A percentile compares a stretch with the other conserved stretches of the same genome.
Evolutionary conservation across 2,113 vertebrate genomes (phyloP).

Genomic region (Labeo rohita): DNA sequence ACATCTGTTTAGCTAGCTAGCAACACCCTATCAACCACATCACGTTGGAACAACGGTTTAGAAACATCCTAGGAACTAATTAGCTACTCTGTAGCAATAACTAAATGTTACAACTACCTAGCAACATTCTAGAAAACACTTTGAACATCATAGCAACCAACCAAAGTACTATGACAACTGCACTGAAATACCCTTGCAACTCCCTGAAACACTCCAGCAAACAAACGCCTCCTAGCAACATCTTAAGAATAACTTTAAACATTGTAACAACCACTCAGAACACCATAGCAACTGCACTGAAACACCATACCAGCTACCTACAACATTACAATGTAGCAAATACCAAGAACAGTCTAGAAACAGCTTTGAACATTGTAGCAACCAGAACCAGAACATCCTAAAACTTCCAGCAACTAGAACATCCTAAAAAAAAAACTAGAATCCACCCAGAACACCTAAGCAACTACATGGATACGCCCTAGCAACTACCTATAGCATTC

Average conservation of each 20-base stretch:
- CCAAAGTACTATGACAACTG: neutral
- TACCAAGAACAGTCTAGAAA: neutral
- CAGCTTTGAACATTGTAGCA: too few relatives aligned
- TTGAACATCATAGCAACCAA: neutral
- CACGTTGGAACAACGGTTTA: neutral
- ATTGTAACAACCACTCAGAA: too few relatives aligned
- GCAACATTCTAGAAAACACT: neutral
- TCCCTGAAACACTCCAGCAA: too few relatives aligned
- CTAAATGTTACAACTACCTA: neutral
- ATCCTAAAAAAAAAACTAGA: too few relatives aligned
- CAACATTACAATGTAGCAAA: neutral
- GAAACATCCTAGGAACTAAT: neutral
- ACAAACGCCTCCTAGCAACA: neutral
- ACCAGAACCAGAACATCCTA: too few relatives aligned
- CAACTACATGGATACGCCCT: too few relatives aligned
- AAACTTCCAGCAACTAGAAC: too few relatives aligned
- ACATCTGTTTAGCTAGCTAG: neutral
- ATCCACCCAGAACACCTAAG: too few relatives aligned
- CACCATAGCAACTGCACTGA: neutral
- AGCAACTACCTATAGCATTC: too few relatives aligned
- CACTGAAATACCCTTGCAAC: neutral
- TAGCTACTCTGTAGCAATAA: neutral
- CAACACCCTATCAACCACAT: neutral
- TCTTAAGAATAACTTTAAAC: too few relatives aligned
- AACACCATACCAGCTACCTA: neutral